Evolutionary conservation across 2,113 vertebrate genomes (phyloP).

Genomic region (Nothocercus julius): DNA sequence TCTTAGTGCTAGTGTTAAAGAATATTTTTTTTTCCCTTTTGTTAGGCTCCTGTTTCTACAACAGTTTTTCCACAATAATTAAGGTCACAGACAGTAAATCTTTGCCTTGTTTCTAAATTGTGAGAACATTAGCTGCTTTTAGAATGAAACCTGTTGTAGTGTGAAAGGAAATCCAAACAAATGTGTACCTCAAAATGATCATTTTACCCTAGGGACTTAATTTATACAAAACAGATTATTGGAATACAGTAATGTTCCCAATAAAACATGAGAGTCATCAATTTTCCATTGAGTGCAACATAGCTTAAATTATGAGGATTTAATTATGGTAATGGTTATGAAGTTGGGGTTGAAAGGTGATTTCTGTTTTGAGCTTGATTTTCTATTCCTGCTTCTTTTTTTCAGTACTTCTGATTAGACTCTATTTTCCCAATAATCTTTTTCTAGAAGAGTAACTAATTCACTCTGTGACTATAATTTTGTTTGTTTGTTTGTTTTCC

Average conservation of each 20-base stretch:
- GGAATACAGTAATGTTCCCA: conserved; percentile 13
- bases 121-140: not conserved
- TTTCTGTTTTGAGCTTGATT: not conserved
- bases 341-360: not conserved
- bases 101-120: conserved; percentile 33
- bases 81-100: conserved; percentile 28
- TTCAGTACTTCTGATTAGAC: not conserved
- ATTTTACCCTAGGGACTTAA: conserved; percentile 32
- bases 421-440: not conserved
- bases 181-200: not conserved
- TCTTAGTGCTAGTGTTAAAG: not conserved
- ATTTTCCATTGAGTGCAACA: conserved; percentile 42
- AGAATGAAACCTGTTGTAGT: conserved; percentile 7
- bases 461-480: not conserved
- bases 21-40: not conserved
- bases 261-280: conserved; percentile 40
- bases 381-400: not conserved
- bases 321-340: conserved; percentile 43
- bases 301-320: conserved; percentile 41
- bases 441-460: not conserved
- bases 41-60: not conserved
- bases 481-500: not conserved
- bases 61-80: conserved; percentile 32
- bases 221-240: conserved; percentile 36
- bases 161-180: conserved; percentile 55